Conservation (phyloP, 1,140 invertebrate genomes). For the Zaprionus nigranus region DNA sequence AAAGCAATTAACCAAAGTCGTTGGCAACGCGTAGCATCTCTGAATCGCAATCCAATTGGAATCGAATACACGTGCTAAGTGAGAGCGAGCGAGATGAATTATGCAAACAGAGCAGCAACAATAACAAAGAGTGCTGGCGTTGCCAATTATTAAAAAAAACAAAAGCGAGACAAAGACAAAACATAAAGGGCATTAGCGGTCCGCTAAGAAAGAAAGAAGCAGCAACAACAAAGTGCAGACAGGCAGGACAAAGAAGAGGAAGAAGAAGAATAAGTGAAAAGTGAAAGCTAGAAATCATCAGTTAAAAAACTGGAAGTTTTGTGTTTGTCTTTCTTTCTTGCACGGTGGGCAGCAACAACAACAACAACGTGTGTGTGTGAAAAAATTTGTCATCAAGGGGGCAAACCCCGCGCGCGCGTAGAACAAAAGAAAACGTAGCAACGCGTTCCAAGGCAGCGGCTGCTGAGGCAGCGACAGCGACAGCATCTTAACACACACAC, state of each 20-base stretch:
- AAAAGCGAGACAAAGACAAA: conserved; percentile 39
- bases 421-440: conserved; percentile 67
- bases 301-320: conserved; percentile 54
- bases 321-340: conserved; percentile 36
- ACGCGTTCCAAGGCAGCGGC: conserved; percentile 36
- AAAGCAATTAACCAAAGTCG: not conserved
- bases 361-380: conserved; percentile 13
- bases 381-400: conserved; percentile 73
- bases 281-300: conserved; percentile 32
- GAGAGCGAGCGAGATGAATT: conserved; percentile 17
- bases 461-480: conserved; percentile 12
- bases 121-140: conserved; percentile 12
- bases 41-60: not conserved
- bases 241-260: conserved; percentile 34
- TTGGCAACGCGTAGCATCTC: not conserved
- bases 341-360: conserved; percentile 31
- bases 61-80: conserved; percentile 1
- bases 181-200: conserved; percentile 27
- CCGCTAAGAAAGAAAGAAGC: conserved; percentile 42
- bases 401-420: conserved; percentile 45
- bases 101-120: conserved; percentile 42
- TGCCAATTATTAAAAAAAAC: conserved; percentile 50
- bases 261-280: conserved; percentile 23
- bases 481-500: conserved; percentile 38
- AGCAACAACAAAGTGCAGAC: conserved; percentile 34